phyloP scores from a whole-genome alignment of 2,113 vertebrate species.

The Carassius carassius region DNA sequence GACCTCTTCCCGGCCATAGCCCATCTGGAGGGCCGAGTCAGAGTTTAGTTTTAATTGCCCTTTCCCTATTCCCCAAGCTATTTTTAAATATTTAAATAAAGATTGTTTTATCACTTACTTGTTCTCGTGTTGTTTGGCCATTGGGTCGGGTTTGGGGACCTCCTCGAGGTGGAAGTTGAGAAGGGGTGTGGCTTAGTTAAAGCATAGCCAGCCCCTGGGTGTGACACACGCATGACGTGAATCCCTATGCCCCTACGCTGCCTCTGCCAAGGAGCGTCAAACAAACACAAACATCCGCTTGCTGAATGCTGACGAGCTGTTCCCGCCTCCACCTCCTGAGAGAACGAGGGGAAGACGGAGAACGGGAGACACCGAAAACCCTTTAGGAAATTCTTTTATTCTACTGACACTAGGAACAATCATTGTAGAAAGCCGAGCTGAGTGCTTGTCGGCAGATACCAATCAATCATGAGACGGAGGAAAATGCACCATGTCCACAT shows the following conservation, averaged over 20 bases:
- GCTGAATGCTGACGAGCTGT: constrained; percentile 7
- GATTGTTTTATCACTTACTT: too few species aligned
- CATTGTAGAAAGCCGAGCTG: constrained; percentile 10
- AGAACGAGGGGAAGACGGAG: background rate
- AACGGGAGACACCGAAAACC: background rate
- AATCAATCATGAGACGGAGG: constrained; percentile 30
- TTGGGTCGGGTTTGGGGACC: too few species aligned
- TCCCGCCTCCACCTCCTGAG: background rate
- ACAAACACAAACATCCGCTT: constrained; percentile 64
- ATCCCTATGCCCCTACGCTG: constrained; percentile 65
- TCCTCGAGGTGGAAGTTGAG: too few species aligned
- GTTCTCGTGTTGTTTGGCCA: too few species aligned
- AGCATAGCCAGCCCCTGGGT: too few species aligned
- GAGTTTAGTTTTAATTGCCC: too few species aligned
- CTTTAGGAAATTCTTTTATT: constrained; percentile 8
- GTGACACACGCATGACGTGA: constrained; percentile 69
- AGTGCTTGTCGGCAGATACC: constrained; percentile 27
- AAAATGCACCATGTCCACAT: background rate
- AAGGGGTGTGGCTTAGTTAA: too few species aligned
- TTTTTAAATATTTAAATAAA: too few species aligned
- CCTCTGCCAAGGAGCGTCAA: constrained; percentile 57
- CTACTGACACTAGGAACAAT: constrained; percentile 12
- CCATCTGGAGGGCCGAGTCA: too few species aligned
- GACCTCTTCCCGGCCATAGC: too few species aligned
- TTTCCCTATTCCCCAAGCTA: too few species aligned